Conservation (phyloP, 37 sponge, comb jelly and placozoan species). For the Ianthella basta region DNA sequence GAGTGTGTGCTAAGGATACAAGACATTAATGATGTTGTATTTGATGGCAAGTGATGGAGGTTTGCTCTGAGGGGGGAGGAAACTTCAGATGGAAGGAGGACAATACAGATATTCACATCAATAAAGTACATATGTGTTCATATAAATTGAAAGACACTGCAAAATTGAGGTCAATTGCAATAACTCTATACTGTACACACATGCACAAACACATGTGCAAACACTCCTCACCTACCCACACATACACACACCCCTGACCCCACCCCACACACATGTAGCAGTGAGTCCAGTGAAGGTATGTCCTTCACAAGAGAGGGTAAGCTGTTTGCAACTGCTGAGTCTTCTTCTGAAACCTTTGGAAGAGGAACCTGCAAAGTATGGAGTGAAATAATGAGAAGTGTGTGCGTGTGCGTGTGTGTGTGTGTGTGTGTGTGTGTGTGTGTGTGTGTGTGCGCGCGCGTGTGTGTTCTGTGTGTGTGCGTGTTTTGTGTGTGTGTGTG, state of each 20-base stretch:
- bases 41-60: conserved; percentile 28
- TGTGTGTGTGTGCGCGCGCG: too few species aligned
- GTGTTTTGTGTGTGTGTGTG: too few species aligned
- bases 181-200: background rate
- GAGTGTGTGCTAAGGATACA: conserved; percentile 32
- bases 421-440: too few species aligned
- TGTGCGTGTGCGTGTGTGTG: too few species aligned
- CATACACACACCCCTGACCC: too few species aligned
- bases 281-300: conserved; percentile 43
- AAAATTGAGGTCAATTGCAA: too few species aligned
- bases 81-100: background rate
- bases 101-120: background rate
- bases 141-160: too few species aligned
- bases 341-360: background rate
- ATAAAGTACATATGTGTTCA: too few species aligned
- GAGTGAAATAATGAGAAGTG: too few species aligned
- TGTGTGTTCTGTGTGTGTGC: too few species aligned
- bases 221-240: too few species aligned
- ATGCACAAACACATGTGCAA: too few species aligned
- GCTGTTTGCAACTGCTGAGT: background rate
- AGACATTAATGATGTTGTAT: conserved; percentile 60
- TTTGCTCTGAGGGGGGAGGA: background rate
- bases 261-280: conserved; percentile 46
- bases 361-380: background rate
- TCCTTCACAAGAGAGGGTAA: background rate